A percentile compares a stretch with the other conserved stretches of the same genome.
Evolutionary conservation across 2,797 vertebrate genomes (phyloP).

Genomic region (Amblyopsis hoosieri): DNA sequence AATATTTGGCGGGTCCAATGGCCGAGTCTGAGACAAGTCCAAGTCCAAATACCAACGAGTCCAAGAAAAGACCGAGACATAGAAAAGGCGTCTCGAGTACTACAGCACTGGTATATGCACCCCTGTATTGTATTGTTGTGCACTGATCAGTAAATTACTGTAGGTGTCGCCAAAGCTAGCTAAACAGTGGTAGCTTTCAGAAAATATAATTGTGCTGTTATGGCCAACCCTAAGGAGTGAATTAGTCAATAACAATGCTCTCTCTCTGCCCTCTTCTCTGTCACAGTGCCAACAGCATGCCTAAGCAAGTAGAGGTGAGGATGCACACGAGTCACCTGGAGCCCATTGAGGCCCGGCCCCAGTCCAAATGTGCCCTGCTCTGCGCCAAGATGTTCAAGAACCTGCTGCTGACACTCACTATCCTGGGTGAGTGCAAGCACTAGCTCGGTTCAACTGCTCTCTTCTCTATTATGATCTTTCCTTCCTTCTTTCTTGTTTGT

Average conservation of each 20-base stretch:
- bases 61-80: no score
- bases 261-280: constrained; percentile 22
- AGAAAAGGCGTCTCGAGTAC: no score
- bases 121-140: no score
- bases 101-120: no score
- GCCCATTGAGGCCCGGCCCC: constrained; percentile 79
- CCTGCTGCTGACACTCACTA: constrained; percentile 92
- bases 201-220: not conserved
- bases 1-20: no score
- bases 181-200: no score
- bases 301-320: constrained; percentile 98
- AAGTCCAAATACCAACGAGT: no score
- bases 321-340: constrained; percentile 95
- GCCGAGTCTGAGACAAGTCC: no score
- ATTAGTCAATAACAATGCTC: not conserved
- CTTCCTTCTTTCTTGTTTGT: constrained; percentile 8
- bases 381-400: constrained; percentile 91
- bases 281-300: constrained; percentile 92
- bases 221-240: not conserved
- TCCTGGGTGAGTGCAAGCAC: constrained; percentile 79
- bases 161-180: no score
- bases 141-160: no score
- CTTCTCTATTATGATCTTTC: not conserved
- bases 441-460: not conserved
- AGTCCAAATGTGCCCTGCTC: constrained; percentile 81